These are phyloP conservation scores for Tribolium castaneum DNA, from an alignment of 1,140 invertebrate species.

Conservation along the genomic window DNA sequence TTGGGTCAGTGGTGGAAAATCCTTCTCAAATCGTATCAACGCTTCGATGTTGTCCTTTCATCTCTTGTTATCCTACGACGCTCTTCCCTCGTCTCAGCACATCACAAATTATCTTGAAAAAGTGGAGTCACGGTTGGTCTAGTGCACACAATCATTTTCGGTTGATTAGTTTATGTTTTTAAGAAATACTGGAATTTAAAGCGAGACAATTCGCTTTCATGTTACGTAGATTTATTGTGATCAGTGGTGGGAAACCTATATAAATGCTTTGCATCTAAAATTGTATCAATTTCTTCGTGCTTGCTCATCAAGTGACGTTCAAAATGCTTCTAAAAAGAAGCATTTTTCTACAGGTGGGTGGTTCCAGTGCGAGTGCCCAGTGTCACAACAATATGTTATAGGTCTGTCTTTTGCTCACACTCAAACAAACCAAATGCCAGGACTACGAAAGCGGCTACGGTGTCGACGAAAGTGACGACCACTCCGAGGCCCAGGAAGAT, in stretches of 20 bases:
- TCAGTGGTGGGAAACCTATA: slow-evolving; percentile 38
- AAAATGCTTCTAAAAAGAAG: slow-evolving; percentile 42
- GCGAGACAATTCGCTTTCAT: slow-evolving; percentile 43
- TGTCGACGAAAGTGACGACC: slow-evolving; percentile 43
- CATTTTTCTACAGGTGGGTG: slow-evolving; percentile 36
- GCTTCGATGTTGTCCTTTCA: background rate
- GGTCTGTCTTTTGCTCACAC: slow-evolving; percentile 36
- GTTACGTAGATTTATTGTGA: slow-evolving; percentile 34
- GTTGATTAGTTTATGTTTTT: slow-evolving; percentile 42
- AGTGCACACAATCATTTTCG: slow-evolving; percentile 42
- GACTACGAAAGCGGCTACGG: slow-evolving; percentile 38
- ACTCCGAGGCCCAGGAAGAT: slow-evolving; percentile 40
- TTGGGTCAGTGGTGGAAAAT: background rate
- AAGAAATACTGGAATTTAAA: slow-evolving; percentile 43
- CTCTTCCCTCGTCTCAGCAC: background rate
- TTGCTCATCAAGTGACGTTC: background rate
- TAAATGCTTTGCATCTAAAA: slow-evolving; percentile 33
- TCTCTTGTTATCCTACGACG: background rate
- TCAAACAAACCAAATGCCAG: slow-evolving; percentile 39
- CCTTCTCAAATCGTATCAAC: background rate
- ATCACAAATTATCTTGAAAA: background rate
- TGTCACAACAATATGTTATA: slow-evolving; percentile 24
- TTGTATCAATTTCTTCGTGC: slow-evolving; percentile 40
- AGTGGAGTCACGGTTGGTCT: slow-evolving; percentile 34
- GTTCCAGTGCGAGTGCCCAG: background rate